phyloP scores from a whole-genome alignment of 1,140 invertebrate species.

The Leptonema lineaticorne region DNA sequence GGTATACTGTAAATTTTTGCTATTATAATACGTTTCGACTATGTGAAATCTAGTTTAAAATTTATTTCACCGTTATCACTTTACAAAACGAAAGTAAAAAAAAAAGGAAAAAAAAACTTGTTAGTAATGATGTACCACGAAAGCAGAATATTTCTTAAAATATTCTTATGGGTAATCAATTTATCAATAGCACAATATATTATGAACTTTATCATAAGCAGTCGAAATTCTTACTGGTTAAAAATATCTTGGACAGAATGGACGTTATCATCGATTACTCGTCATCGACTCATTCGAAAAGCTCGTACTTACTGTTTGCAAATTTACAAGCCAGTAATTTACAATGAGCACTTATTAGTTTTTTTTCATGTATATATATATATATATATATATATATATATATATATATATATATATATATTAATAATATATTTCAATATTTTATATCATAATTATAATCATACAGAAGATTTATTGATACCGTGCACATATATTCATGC shows the following conservation, averaged over 20 bases:
- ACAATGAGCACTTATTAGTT: too few species aligned
- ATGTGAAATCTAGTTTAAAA: too few species aligned
- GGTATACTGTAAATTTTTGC: too few species aligned
- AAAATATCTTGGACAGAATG: slow-evolving; percentile 34
- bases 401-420: too few species aligned
- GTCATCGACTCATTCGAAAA: neutral
- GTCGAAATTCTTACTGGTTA: slow-evolving; percentile 22
- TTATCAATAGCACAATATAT: neutral
- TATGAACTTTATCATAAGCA: slow-evolving; percentile 28
- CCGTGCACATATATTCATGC: slow-evolving; percentile 18
- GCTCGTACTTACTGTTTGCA: neutral
- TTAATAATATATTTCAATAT: too few species aligned
- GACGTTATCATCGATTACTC: slow-evolving; percentile 25
- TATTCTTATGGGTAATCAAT: neutral
- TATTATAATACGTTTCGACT: too few species aligned
- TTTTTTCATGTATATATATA: too few species aligned
- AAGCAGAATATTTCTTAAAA: neutral
- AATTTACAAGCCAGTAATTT: too few species aligned
- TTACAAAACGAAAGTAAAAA: neutral
- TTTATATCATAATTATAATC: too few species aligned
- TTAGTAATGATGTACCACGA: too few species aligned
- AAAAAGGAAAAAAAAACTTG: neutral
- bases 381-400: too few species aligned
- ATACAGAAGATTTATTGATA: slow-evolving; percentile 8
- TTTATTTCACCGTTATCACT: too few species aligned